Evolutionary conservation across 2,797 vertebrate species (phyloP), one percentile per base, ranked within the genome.

Genomic region (Micropoecilia bifurca): DNA sequence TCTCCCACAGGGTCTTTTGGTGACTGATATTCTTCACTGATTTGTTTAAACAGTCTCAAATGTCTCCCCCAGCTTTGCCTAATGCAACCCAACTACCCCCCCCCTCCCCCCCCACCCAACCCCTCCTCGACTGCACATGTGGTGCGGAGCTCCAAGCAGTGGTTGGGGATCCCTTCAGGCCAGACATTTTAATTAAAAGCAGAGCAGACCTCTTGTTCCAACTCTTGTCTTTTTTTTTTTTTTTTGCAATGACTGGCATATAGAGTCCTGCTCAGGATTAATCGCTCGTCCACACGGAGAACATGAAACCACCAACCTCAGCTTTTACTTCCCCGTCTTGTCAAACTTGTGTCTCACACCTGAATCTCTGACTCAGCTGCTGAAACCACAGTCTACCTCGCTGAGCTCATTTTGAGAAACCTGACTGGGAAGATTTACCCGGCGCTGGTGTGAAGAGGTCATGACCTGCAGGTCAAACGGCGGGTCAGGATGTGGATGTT

Each of bases 41-140:
- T 95, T 95, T 95, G 94, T 95, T 95, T 95, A 90, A 94, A 94
- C 89, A 93, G 93, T 93, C 85, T 94, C 93, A 87, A 94, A 94
- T 95, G 83, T 91, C 92, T 73, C 75, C 73, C 80, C 75, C 45
- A 82, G 79, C 84, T 81, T 77, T 77, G 66, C 74, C 50, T 59
- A 80, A 75, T 76, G 81, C 80, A 74, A 68, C 73, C 47, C 72
- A 61, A 9, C 79, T 46, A 76, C 83, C 68, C 68, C 16, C 61
- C 61, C 1, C n/a, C 39, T 39, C 78, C 39, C 74, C 74, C 80
- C 57, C 68, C 6, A 22, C 20, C 61, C 68, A 7, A 22, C 2
- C 48, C 80, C 69, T 43, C 76, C 76, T 69, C 46, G 22, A 33
- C 72, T 81, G 76, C 89, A 90, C 90, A 92, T 92, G 89, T 92